A percentile compares a stretch with the other conserved stretches of the same genome.
phyloP scores from a whole-genome alignment of 2,113 vertebrate species.

The Narcine bancroftii region DNA sequence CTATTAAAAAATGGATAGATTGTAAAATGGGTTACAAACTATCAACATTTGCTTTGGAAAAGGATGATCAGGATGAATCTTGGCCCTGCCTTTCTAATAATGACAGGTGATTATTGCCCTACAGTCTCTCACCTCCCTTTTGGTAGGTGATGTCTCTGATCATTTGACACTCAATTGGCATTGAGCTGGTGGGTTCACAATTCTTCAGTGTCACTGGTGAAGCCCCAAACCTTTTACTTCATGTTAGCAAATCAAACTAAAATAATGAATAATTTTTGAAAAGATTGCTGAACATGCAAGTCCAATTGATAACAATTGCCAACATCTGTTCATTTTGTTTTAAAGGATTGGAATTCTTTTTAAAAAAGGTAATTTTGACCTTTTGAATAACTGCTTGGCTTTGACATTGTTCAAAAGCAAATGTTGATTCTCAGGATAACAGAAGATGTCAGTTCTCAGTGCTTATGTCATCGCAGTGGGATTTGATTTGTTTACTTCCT shows the following conservation, averaged over 20 bases:
- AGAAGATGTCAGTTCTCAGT: conserved; percentile 7
- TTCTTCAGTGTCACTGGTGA: neutral
- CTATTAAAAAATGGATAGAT: neutral
- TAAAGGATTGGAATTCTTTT: neutral
- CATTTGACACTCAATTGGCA: neutral
- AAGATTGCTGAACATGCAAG: neutral
- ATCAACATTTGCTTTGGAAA: neutral
- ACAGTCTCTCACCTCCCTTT: too few species aligned
- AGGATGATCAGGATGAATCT: neutral
- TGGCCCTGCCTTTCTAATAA: neutral
- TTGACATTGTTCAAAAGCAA: neutral
- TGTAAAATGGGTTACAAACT: neutral
- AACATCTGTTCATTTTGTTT: neutral
- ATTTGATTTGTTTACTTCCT: neutral
- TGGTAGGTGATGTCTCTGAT: neutral
- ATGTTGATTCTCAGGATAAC: neutral
- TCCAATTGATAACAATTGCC: neutral
- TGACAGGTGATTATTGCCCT: too few species aligned
- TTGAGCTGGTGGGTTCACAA: too few species aligned
- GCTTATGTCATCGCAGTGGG: neutral
- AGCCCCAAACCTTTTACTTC: neutral
- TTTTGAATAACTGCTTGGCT: neutral
- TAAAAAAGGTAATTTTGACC: neutral
- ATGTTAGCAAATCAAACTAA: neutral
- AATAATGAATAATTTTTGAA: neutral